Base-by-base conservation (phyloP, 2,797 vertebrate genomes). In the Meda fulgida region DNA sequence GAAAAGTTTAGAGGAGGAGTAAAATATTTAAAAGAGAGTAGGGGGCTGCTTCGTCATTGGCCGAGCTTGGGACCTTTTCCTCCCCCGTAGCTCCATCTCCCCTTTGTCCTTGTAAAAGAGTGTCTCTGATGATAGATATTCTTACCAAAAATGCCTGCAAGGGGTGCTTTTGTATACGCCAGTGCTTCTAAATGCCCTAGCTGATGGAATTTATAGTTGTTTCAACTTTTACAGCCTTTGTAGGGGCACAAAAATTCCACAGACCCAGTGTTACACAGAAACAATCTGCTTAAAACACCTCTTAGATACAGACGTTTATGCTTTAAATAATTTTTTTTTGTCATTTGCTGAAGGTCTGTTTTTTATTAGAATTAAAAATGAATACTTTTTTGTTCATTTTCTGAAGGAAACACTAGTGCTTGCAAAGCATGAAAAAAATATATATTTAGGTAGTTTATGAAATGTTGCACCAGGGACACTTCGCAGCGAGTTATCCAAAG, bases 31-130 rank as follows among this genome's bases (percentile, higher is more conserved):
- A 88, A 55, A 93, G 90, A 90, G 88, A 89, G 91, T 87, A 81
- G 80, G 76, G 89, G 87, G 90, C 89, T 66, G 88, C 92, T 84
- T 89, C 77, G 65, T 91, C 69, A 94, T 92, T 94, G 93, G 70
- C 91, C 91, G 86, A 83, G 85, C 75, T 83, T 86, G 89, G 89
- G 92, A 92, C 92, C 93, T 92, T 70, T 93, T 89, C 91, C 90
- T 89, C 87, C 84, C 72, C 85, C 65, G 87, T 92, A 93, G 94
- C 91, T 91, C 78, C 81, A 83, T 87, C 87, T 88, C 87, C 84
- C 91, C 85, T 95, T 95, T 95, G 93, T 94, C 89, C 90, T 85
- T 83, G 90, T 95, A 92, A 95, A 94, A 95, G 92, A 93, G 78
- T 78, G 91, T 91, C 89, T 92, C 90, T 90, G 77, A 91, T 91